phyloP scores from a whole-genome alignment of 92 coral and sea anemone genomes.

The Montipora capitata region DNA sequence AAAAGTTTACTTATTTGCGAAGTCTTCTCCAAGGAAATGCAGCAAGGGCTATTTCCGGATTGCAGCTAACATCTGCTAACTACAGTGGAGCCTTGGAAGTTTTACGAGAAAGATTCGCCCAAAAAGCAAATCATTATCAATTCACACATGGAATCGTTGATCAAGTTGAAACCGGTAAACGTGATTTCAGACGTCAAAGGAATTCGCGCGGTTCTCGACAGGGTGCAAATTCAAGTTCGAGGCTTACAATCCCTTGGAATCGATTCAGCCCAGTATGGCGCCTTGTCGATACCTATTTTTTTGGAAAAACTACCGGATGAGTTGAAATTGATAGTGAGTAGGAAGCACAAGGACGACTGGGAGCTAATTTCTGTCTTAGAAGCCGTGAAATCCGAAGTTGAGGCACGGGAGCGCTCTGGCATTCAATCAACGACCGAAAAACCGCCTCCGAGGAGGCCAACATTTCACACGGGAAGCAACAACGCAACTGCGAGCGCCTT shows the following conservation, averaged over 20 bases:
- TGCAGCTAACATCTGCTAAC: conserved; percentile 58
- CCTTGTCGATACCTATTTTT: conserved; percentile 51
- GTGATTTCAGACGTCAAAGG: conserved; percentile 37
- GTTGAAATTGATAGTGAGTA: conserved; percentile 40
- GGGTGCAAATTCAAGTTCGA: conserved; percentile 52
- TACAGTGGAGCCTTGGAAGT: conserved; percentile 31
- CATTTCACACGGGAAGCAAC: no score
- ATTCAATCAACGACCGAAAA: no score
- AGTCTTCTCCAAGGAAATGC: conserved; percentile 55
- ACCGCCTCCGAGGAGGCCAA: no score
- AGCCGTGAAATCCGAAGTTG: conserved; percentile 30
- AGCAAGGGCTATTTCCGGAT: conserved; percentile 4
- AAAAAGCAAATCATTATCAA: conserved; percentile 54
- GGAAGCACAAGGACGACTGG: not conserved
- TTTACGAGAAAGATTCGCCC: conserved; percentile 36
- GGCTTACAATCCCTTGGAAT: conserved; percentile 34
- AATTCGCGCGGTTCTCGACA: conserved; percentile 44
- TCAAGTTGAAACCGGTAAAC: conserved; percentile 32
- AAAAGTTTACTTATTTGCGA: conserved; percentile 51
- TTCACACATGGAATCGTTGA: conserved; percentile 61
- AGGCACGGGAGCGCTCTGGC: not conserved
- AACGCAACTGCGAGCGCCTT: not conserved
- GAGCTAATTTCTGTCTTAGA: not conserved
- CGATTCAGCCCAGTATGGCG: conserved; percentile 58
- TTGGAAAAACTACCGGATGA: conserved; percentile 64